A percentile compares a stretch with the other conserved stretches of the same genome.
phyloP scores from a whole-genome alignment of 1,140 invertebrate species.

The Bicyclus anynana region DNA sequence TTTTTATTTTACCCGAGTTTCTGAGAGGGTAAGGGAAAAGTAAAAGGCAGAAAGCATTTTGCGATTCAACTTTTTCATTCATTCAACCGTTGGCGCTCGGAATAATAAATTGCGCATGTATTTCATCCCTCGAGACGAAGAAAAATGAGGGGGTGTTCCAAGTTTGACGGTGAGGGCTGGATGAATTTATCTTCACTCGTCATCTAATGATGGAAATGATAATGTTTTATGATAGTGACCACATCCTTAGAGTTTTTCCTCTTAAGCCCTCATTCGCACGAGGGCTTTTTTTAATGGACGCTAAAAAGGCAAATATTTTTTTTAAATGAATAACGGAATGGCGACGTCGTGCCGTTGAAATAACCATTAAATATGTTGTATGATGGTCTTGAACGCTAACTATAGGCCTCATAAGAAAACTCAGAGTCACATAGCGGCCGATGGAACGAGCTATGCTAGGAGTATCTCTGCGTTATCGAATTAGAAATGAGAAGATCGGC shows the following conservation, averaged over 20 bases:
- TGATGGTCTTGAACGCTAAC: too few relatives aligned
- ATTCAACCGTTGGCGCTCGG: conserved; percentile 6
- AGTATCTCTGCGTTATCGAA: too few relatives aligned
- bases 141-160: neutral
- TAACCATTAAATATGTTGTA: too few relatives aligned
- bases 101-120: conserved; percentile 11
- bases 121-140: neutral
- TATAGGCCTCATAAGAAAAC: too few relatives aligned
- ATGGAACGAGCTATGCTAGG: too few relatives aligned
- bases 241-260: neutral
- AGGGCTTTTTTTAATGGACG: too few relatives aligned
- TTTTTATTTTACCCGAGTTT: conserved; percentile 23
- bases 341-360: too few relatives aligned
- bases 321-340: too few relatives aligned
- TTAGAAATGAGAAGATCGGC: too few relatives aligned
- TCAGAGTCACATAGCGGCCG: too few relatives aligned
- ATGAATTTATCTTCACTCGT: neutral
- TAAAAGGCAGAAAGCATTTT: conserved; percentile 22
- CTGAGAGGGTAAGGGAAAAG: conserved; percentile 16
- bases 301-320: too few relatives aligned
- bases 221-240: neutral
- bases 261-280: too few relatives aligned
- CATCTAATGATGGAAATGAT: neutral
- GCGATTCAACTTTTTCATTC: conserved; percentile 22
- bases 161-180: neutral